These are phyloP conservation scores for Melanaphis sacchari DNA, from an alignment of 1,140 invertebrate species.

Conservation along the genomic window DNA sequence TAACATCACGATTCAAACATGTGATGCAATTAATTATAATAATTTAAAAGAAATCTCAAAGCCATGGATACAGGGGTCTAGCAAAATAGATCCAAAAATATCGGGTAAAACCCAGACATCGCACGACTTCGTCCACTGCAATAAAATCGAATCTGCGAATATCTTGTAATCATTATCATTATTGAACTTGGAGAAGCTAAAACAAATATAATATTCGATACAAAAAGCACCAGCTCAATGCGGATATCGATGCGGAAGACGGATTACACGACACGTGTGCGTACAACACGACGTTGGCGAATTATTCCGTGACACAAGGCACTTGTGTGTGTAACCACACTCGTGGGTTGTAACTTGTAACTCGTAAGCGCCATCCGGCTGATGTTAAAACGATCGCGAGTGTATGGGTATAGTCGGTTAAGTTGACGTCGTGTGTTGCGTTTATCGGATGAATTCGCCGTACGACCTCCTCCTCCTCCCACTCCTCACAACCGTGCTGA, in stretches of 20 bases:
- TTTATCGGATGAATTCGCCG: neutral
- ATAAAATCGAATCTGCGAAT: neutral
- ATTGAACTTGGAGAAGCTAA: neutral
- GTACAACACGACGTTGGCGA: neutral
- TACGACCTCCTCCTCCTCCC: neutral
- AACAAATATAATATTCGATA: neutral
- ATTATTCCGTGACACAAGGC: neutral
- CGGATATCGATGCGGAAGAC: neutral
- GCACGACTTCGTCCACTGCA: neutral
- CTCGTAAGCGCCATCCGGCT: neutral
- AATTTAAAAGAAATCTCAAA: neutral
- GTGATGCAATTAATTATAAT: neutral
- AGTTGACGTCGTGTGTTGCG: neutral
- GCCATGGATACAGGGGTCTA: neutral
- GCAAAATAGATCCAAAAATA: neutral
- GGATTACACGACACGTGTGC: neutral
- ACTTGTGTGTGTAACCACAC: neutral
- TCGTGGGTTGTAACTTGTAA: neutral
- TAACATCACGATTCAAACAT: neutral
- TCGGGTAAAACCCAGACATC: neutral
- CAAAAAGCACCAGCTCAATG: neutral
- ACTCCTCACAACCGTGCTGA: neutral
- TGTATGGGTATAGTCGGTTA: too few relatives aligned
- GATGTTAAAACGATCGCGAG: neutral
- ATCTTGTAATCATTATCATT: neutral